These are phyloP conservation scores for Lithophane ornitopus DNA, from an alignment of 2,888 invertebrate genomes.

Conservation along the genomic window DNA sequence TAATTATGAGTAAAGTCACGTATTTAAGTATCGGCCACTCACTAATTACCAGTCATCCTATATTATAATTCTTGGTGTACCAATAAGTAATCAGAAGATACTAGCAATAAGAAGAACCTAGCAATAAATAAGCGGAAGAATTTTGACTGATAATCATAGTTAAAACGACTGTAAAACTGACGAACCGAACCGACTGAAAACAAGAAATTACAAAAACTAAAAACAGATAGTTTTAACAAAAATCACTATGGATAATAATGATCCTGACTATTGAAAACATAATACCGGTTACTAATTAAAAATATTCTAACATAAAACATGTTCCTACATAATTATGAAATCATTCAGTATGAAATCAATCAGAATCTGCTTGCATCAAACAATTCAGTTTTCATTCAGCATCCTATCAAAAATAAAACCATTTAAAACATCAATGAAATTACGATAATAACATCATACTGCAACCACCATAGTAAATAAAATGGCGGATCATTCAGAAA, in stretches of 20 bases:
- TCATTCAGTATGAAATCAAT: no score
- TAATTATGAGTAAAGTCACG: no score
- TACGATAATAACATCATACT: not conserved
- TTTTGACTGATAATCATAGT: not conserved
- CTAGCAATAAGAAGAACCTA: no score
- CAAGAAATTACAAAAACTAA: no score
- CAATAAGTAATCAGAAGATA: no score
- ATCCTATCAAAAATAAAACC: not conserved
- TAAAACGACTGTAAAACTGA: not conserved
- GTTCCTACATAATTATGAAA: not conserved
- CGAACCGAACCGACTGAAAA: not conserved
- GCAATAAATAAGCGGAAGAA: not conserved
- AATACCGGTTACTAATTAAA: not conserved
- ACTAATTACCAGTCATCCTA: no score
- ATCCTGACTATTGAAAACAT: not conserved
- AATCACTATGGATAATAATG: not conserved
- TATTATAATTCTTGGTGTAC: not conserved
- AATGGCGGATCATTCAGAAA: not conserved
- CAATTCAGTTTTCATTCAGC: no score
- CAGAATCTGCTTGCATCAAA: not conserved
- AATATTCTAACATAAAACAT: constrained; percentile 3
- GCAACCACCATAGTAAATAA: not conserved
- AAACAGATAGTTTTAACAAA: not conserved
- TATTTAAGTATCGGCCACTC: no score
- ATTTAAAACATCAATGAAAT: not conserved